These are phyloP conservation scores for Lepus americanus DNA, from an alignment of 2,113 vertebrate genomes.

Conservation along the genomic window DNA sequence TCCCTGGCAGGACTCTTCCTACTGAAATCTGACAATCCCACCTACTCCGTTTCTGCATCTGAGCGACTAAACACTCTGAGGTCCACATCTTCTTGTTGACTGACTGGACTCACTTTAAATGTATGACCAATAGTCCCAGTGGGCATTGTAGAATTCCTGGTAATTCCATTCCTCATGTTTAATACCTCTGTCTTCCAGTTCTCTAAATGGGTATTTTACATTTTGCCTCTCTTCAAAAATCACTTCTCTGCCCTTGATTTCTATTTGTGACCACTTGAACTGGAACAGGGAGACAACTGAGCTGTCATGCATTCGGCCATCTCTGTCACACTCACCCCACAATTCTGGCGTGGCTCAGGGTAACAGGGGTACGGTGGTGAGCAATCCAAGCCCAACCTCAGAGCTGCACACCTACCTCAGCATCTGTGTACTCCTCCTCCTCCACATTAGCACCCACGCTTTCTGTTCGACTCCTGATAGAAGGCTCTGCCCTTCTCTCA, in stretches of 20 bases:
- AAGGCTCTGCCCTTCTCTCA: neutral
- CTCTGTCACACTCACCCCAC: neutral
- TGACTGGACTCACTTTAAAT: neutral
- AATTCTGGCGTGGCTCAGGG: neutral
- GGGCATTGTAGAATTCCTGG: neutral
- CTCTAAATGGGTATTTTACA: neutral
- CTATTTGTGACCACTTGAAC: neutral
- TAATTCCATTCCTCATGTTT: neutral
- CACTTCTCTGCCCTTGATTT: neutral
- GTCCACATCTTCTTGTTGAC: neutral
- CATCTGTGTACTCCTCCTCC: neutral
- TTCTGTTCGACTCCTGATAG: neutral
- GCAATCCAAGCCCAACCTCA: neutral
- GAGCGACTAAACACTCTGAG: neutral
- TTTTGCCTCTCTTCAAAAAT: neutral
- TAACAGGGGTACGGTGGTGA: neutral
- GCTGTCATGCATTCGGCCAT: neutral
- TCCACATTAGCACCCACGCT: neutral
- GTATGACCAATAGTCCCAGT: neutral
- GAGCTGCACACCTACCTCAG: neutral
- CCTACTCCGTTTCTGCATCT: neutral
- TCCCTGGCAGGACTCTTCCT: neutral
- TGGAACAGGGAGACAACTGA: neutral
- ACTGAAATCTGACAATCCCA: neutral
- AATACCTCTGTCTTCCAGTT: neutral